Conservation (phyloP, 2,113 vertebrate genomes). For the Melanotaenia duboulayi region DNA sequence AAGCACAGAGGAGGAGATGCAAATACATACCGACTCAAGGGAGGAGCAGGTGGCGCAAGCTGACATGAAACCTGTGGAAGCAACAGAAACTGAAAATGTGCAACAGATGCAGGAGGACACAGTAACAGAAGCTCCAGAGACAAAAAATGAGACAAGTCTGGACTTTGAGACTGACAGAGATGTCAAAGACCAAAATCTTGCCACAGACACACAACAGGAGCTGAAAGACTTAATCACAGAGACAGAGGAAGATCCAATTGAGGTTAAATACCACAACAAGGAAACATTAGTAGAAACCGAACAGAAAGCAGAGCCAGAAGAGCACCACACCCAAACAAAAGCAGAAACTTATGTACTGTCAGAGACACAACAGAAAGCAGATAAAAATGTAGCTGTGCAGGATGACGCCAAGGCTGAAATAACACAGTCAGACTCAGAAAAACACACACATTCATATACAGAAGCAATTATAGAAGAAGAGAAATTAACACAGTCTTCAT, state of each 20-base stretch:
- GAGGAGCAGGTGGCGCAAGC: conserved; percentile 23
- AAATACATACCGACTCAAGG: not conserved
- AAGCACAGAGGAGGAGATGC: conserved; percentile 5
- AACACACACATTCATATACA: conserved; percentile 10
- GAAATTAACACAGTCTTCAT: not conserved
- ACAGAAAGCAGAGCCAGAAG: conserved; percentile 13
- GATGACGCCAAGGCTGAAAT: not conserved
- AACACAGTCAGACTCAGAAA: not conserved
- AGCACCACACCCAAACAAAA: conserved; percentile 29
- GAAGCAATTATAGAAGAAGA: conserved; percentile 17
- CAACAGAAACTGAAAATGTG: conserved; percentile 28
- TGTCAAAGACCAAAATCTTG: not conserved
- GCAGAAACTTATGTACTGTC: conserved; percentile 2
- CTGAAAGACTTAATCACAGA: conserved; percentile 19
- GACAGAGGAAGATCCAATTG: conserved; percentile 4
- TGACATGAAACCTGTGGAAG: conserved; percentile 16
- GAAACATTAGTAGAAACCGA: conserved; percentile 42
- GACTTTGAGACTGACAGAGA: conserved; percentile 14
- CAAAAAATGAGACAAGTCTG: conserved; percentile 6
- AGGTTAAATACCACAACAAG: conserved; percentile 18
- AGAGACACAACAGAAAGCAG: not conserved
- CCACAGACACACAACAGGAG: conserved; percentile 13
- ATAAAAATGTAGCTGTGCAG: conserved; percentile 1
- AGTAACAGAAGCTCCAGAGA: conserved; percentile 6
- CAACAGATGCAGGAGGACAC: conserved; percentile 15